Evolutionary conservation across 2,888 invertebrate species (phyloP), one percentile per base, ranked within the genome.

Genomic region (Agrochola lota): DNA sequence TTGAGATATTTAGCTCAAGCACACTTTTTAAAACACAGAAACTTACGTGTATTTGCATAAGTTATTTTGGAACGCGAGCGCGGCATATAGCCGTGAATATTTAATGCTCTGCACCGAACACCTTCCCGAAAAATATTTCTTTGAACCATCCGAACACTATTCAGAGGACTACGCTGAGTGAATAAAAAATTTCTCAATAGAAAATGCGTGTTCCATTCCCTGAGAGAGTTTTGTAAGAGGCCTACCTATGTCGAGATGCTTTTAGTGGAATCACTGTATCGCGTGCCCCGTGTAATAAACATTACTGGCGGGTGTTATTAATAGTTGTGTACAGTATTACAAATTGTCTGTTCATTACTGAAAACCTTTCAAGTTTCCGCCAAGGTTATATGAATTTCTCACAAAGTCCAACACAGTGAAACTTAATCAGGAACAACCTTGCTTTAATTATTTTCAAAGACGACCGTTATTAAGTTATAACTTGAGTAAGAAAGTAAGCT

Each of bases 251-350:
- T 84, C 73, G 88, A 90, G 93, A 94, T 93, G 94, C 95, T 95
- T 95, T 95, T 95, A 95, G 94, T 91, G 84, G 91, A 95, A 95
- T 95, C 94, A 93, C 94, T 92, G 91, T 92, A 94, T 95, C 90
- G 96, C 95, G 94, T 95, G 95, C 89, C 81, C 81, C 74, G 83
- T 85, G 90, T 91, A 91, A 94, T 94, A 94, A 93, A 91, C 91
- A 92, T 91, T 92, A 91, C 87, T 74, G 80, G 83, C 78, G 81
- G 88, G 84, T 89, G 90, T 91, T 93, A 94, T 93, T 93, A 94
- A 91, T 92, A 93, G 87, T 90, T 85, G 90, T 90, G 88, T 92
- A 87, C 80, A 80, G 85, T 89, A 89, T 91, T 91, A 91, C 90
- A 92, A 92, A 92, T 91, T 88, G 90, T 89, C 90, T 90, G 90